These are phyloP conservation scores for Synanthedon andrenaeformis DNA, from an alignment of 2,888 invertebrate genomes.

Conservation along the genomic window DNA sequence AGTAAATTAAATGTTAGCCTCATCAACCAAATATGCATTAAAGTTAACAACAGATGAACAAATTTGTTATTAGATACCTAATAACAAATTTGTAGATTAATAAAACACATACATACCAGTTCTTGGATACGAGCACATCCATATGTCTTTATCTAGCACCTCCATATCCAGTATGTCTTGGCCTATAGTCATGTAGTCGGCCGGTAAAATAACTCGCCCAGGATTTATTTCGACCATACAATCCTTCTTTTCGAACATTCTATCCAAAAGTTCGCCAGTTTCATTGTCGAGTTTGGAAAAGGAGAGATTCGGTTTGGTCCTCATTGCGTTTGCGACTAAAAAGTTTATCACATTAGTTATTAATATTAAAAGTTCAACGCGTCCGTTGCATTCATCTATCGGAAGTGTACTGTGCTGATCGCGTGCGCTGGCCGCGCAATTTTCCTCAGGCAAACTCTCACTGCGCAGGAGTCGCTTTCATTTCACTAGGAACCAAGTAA, in stretches of 20 bases:
- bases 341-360: conserved; percentile 2
- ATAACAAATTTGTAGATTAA: too few relatives aligned
- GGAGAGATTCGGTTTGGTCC: conserved; percentile 43
- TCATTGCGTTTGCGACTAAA: conserved; percentile 29
- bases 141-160: conserved; percentile 81
- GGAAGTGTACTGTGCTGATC: conserved; percentile 37
- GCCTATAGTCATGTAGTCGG: conserved; percentile 75
- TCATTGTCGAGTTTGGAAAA: conserved; percentile 74
- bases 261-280: conserved; percentile 71
- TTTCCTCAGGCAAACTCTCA: conserved; percentile 31
- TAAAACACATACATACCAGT: conserved; percentile 73
- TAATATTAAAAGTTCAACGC: conserved; percentile 6
- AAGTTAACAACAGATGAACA: too few relatives aligned
- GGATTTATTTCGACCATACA: conserved; percentile 81
- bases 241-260: conserved; percentile 75
- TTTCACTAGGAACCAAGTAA: conserved; percentile 15
- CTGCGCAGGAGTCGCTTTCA: conserved; percentile 33
- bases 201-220: conserved; percentile 77
- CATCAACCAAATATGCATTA: too few relatives aligned
- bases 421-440: conserved; percentile 21
- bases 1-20: too few relatives aligned
- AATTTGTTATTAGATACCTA: too few relatives aligned
- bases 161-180: conserved; percentile 78
- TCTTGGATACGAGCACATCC: conserved; percentile 89
- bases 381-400: conserved; percentile 13